Evolutionary conservation across 2,888 invertebrate species (phyloP).

Genomic region (Geotrupes spiniger): DNA sequence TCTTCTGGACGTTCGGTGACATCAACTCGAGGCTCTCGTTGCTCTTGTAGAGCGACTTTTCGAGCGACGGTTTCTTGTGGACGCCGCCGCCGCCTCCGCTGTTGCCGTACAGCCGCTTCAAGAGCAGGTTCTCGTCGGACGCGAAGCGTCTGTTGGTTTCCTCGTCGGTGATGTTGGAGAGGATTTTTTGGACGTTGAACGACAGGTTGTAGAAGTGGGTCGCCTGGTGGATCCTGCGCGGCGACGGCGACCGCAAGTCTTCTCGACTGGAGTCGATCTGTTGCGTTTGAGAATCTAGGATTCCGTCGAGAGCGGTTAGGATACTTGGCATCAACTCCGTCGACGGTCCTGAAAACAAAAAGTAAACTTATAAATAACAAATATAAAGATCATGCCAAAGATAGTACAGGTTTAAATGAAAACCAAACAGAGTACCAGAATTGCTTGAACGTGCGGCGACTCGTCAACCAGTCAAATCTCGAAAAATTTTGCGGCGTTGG

Average conservation of each 20-base stretch:
- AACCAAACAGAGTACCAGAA: too few relatives aligned
- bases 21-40: conserved; percentile 45
- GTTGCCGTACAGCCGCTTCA: conserved; percentile 24
- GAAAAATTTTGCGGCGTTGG: too few relatives aligned
- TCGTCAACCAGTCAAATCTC: too few relatives aligned
- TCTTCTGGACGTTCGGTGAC: conserved; percentile 56
- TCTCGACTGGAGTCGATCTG: conserved; percentile 26
- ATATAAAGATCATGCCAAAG: too few relatives aligned
- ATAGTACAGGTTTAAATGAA: too few relatives aligned
- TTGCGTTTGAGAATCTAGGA: conserved; percentile 53
- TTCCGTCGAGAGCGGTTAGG: conserved; percentile 82
- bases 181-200: conserved; percentile 61
- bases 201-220: conserved; percentile 57
- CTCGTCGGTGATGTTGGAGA: conserved; percentile 55
- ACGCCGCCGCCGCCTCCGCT: conserved; percentile 6
- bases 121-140: conserved; percentile 40
- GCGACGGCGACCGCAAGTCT: conserved; percentile 72
- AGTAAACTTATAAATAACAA: too few relatives aligned
- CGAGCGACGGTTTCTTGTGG: conserved; percentile 9
- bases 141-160: conserved; percentile 44
- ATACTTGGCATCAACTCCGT: conserved; percentile 83
- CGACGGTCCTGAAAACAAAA: conserved; percentile 71
- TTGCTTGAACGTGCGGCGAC: too few relatives aligned
- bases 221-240: conserved; percentile 43
- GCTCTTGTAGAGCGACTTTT: conserved; percentile 33